phyloP scores from a whole-genome alignment of 2,797 vertebrate genomes.

The Artibeus jamaicensis region DNA sequence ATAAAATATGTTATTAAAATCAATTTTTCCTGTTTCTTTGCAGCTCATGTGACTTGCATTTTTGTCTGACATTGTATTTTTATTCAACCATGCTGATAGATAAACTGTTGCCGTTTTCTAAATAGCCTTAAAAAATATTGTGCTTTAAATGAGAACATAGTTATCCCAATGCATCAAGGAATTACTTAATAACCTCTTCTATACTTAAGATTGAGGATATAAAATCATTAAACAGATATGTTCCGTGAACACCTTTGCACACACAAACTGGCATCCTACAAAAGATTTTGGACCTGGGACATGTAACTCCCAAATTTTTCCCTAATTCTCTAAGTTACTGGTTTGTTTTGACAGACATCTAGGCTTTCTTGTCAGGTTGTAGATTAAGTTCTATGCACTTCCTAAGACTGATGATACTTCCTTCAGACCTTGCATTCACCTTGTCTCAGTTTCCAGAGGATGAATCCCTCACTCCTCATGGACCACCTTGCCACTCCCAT shows the following conservation, averaged over 20 bases:
- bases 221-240: background rate
- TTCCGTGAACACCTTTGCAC: background rate
- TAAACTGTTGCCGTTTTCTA: background rate
- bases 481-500: accelerated
- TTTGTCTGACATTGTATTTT: background rate
- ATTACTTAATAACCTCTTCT: background rate
- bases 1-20: background rate
- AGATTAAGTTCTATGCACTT: background rate
- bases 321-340: background rate
- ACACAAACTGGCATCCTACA: background rate
- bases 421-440: background rate
- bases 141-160: background rate
- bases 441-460: background rate
- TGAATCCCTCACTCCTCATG: background rate
- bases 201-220: background rate
- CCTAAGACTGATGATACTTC: background rate
- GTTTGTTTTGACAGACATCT: background rate
- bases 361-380: background rate
- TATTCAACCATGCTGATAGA: background rate
- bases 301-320: background rate
- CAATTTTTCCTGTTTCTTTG: background rate
- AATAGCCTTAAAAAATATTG: background rate
- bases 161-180: background rate
- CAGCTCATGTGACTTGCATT: background rate
- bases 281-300: background rate